These are phyloP conservation scores for Deroplatys truncata DNA, from an alignment of 2,888 invertebrate species.

Conservation along the genomic window DNA sequence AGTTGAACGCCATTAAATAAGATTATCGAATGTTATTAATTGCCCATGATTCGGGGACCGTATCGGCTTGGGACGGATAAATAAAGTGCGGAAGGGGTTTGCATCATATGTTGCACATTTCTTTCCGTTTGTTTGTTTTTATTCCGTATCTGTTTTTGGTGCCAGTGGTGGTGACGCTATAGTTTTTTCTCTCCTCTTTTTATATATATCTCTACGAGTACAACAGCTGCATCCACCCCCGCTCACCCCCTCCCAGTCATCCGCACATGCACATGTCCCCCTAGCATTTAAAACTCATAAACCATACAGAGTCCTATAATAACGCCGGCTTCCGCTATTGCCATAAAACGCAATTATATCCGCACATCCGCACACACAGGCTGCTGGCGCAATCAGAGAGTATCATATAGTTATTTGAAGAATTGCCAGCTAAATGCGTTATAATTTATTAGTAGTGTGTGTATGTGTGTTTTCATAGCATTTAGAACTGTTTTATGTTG, in stretches of 20 bases:
- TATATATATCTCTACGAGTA: not conserved
- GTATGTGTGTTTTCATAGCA: not conserved
- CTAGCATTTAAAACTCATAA: conserved; percentile 23
- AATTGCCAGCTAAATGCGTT: conserved; percentile 24
- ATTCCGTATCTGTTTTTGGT: not conserved
- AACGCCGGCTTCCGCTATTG: conserved; percentile 13
- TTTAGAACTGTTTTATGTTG: conserved; percentile 4
- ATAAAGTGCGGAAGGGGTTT: conserved; percentile 13
- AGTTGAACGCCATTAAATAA: conserved; percentile 28
- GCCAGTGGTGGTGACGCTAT: not conserved
- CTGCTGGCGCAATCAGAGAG: not conserved
- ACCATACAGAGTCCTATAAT: conserved; percentile 17
- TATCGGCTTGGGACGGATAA: conserved; percentile 24
- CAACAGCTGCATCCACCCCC: not conserved
- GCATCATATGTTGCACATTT: not conserved
- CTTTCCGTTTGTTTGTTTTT: not conserved
- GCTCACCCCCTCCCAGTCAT: not conserved
- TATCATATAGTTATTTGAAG: conserved; percentile 18
- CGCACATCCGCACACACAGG: not conserved
- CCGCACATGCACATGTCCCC: conserved; percentile 17
- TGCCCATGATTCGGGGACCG: conserved; percentile 24
- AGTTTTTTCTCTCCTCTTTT: not conserved
- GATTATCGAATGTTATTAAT: conserved; percentile 30
- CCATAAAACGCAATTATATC: conserved; percentile 20
- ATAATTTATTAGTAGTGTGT: conserved; percentile 21